A percentile compares a stretch with the other conserved stretches of the same genome.
phyloP scores from a whole-genome alignment of 1,140 invertebrate species.

The Magallana ariakensis region DNA sequence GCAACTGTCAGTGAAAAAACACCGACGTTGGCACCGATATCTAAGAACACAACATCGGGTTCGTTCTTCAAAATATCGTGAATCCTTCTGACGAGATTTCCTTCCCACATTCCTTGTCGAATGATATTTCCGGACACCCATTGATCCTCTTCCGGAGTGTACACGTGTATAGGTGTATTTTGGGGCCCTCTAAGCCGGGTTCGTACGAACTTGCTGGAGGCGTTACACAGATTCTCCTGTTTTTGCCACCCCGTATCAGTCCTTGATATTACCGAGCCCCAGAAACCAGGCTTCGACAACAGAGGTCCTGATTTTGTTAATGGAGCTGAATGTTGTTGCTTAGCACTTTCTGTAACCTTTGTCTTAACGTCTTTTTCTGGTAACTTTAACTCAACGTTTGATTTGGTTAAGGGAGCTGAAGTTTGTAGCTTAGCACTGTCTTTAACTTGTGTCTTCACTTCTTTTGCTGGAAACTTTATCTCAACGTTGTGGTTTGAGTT shows the following conservation, averaged over 20 bases:
- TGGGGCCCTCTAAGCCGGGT: slow-evolving; percentile 38
- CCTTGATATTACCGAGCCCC: background rate
- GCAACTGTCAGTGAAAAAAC: slow-evolving; percentile 67
- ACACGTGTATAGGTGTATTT: slow-evolving; percentile 55
- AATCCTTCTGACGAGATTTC: slow-evolving; percentile 35
- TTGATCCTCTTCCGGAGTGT: slow-evolving; percentile 45
- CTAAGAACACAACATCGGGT: slow-evolving; percentile 62
- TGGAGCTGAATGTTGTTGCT: background rate
- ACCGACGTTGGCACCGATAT: slow-evolving; percentile 74
- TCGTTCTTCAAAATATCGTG: slow-evolving; percentile 42
- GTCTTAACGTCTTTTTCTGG: no score
- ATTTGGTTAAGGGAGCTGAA: no score
- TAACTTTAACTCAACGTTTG: no score
- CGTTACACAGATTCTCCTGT: slow-evolving; percentile 27
- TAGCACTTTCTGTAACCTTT: no score
- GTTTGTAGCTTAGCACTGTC: background rate
- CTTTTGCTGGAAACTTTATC: background rate
- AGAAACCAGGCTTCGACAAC: background rate
- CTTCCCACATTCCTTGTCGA: slow-evolving; percentile 56
- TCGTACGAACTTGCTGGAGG: slow-evolving; percentile 33
- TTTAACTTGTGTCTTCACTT: background rate
- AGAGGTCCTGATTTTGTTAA: background rate
- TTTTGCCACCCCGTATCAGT: slow-evolving; percentile 5
- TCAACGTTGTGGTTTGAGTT: background rate
- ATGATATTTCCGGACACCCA: slow-evolving; percentile 53